Evolutionary conservation across 2,888 invertebrate species (phyloP).

Genomic region (Agrochola lota): DNA sequence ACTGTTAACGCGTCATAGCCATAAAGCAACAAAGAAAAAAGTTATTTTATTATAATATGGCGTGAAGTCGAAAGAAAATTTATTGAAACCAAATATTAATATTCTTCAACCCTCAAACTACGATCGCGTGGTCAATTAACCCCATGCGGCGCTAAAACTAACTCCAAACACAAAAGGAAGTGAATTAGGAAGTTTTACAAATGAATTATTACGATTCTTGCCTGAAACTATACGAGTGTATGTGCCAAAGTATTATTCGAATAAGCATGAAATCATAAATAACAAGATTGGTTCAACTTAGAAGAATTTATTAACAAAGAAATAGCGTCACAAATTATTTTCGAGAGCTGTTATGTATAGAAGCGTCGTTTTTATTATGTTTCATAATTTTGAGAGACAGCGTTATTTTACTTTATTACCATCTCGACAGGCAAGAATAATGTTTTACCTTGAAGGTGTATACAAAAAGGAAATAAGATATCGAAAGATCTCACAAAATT

Average conservation of each 20-base stretch:
- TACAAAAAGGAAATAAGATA: not conserved
- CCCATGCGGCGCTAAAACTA: slow-evolving; percentile 53
- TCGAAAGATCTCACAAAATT: not conserved
- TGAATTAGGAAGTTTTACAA: slow-evolving; percentile 60
- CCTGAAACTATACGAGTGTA: slow-evolving; percentile 14
- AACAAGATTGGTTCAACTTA: slow-evolving; percentile 24
- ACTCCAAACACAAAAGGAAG: slow-evolving; percentile 61
- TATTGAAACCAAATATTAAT: slow-evolving; percentile 60
- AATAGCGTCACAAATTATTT: slow-evolving; percentile 47
- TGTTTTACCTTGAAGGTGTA: slow-evolving; percentile 5
- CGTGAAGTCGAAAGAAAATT: slow-evolving; percentile 47
- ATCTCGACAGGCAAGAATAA: slow-evolving; percentile 6
- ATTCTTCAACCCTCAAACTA: slow-evolving; percentile 54
- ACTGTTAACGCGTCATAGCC: slow-evolving; percentile 20
- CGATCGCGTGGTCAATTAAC: slow-evolving; percentile 71
- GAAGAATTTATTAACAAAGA: slow-evolving; percentile 21
- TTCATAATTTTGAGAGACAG: slow-evolving; percentile 39
- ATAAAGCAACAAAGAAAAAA: slow-evolving; percentile 39
- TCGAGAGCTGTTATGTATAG: slow-evolving; percentile 30
- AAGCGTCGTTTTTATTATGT: slow-evolving; percentile 36
- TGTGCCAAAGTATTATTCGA: slow-evolving; percentile 24
- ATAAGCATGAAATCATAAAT: slow-evolving; percentile 31
- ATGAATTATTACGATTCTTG: slow-evolving; percentile 37
- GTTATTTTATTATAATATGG: slow-evolving; percentile 20
- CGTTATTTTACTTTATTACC: slow-evolving; percentile 39